Evolutionary conservation across 2,888 invertebrate genomes (phyloP).

Genomic region (Drosophila kanekoi): DNA sequence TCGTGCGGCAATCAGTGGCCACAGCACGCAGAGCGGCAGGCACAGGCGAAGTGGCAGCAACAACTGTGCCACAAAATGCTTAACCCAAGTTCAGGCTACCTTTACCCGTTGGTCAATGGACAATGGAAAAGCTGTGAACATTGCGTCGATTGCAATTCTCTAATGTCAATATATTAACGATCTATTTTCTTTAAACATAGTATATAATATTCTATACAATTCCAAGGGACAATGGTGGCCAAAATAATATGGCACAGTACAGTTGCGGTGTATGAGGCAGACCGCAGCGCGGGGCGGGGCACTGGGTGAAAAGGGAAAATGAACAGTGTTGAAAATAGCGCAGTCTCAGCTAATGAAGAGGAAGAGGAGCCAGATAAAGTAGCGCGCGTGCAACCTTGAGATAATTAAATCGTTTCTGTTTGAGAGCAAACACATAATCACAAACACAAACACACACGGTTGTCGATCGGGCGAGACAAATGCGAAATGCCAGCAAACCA

Average conservation of each 20-base stretch:
- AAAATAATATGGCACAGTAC: not conserved
- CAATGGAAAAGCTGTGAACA: not conserved
- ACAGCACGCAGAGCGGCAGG: constrained; percentile 7
- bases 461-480: constrained; percentile 58
- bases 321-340: constrained; percentile 43
- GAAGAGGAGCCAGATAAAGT: constrained; percentile 45
- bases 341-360: constrained; percentile 20
- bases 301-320: constrained; percentile 21
- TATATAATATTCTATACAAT: not conserved
- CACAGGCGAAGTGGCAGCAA: not conserved
- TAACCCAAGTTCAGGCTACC: not conserved
- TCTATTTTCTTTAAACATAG: not conserved
- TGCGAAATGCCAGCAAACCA: constrained; percentile 57
- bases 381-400: constrained; percentile 78
- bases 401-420: constrained; percentile 76
- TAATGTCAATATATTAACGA: not conserved
- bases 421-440: constrained; percentile 58
- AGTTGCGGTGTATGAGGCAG: not conserved
- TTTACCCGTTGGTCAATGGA: no score
- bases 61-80: constrained; percentile 16
- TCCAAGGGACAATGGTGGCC: constrained; percentile 10
- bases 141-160: constrained; percentile 5
- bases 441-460: constrained; percentile 19
- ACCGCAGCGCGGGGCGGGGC: not conserved
- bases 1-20: constrained; percentile 1